Evolutionary conservation across 2,113 vertebrate genomes (phyloP).

Genomic region (Alces alces): DNA sequence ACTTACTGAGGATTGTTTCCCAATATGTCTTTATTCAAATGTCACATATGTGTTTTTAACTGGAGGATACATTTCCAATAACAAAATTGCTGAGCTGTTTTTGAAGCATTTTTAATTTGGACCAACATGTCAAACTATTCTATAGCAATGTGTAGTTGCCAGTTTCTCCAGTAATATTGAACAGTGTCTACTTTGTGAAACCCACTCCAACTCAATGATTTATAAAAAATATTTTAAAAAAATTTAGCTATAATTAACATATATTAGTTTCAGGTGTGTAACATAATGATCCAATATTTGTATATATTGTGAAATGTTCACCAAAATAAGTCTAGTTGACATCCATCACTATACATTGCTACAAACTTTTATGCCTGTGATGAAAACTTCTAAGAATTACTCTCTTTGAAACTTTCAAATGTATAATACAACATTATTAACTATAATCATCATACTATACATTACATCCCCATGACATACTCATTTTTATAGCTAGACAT

Average conservation of each 20-base stretch:
- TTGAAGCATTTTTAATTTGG: not conserved
- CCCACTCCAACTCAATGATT: not conserved
- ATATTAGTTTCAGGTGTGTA: not conserved
- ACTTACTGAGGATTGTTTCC: not conserved
- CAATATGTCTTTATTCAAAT: not conserved
- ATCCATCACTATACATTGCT: not conserved
- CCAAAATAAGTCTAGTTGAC: not conserved
- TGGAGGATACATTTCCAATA: not conserved
- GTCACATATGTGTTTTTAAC: not conserved
- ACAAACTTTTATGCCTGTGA: not conserved
- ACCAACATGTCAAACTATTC: not conserved
- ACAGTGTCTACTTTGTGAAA: not conserved
- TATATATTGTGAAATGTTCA: not conserved
- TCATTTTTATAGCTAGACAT: not conserved
- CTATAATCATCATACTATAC: too few relatives aligned
- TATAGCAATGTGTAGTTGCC: not conserved
- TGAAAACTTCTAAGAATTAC: not conserved
- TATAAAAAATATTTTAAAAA: not conserved
- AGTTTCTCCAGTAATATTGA: not conserved
- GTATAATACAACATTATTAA: not conserved
- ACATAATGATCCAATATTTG: not conserved
- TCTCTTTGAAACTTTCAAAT: not conserved
- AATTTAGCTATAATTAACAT: not conserved
- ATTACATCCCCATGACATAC: not conserved
- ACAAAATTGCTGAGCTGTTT: not conserved